Base-by-base conservation (phyloP, 2,888 invertebrate species). In the Cacoxenus indagator region DNA sequence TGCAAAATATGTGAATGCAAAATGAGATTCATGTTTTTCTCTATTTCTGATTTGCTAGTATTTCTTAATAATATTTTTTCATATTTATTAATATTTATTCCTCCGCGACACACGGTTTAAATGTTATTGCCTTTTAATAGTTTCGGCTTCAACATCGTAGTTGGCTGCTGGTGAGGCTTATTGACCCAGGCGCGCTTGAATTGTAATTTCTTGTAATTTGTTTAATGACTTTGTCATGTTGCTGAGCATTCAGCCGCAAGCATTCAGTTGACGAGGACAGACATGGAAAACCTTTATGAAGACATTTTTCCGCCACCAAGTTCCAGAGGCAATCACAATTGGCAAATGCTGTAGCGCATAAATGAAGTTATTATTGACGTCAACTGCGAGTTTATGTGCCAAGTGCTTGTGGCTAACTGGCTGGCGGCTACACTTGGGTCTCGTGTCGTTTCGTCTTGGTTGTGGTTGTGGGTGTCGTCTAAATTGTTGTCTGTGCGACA, bases 71-170 rank as follows among this genome's bases (percentile, higher is more conserved):
- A n/a, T n/a, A n/a, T n/a, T n/a, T n/a, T n/a, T n/a, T n/a, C n/a
- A n/a, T n/a, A n/a, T n/a, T n/a, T n/a, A n/a, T n/a, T n/a, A n/a
- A n/a, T n/a, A 61, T n/a, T 43, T 43, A 43, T n/a, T 9, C 17
- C 43, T 19, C 5, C 11, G 37, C 24, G 11, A 5, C 11, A 22
- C 43, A 8, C 61, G 11, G 22, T 22, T 70, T 65, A 59, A 74
- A 67, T 71, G 76, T 76, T 76, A 75, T 74, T 76, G 76, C 74
- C 74, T 74, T 75, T 76, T 76, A 73, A 70, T 73, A 64, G 67
- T 57, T 59, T 59, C 2, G 17, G 31, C 19, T 48, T 48, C 17
- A 17, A 3, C 17, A 6, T 48, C 19, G 48, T 62, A 17, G 31
- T 31, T 4, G 29, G 17, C 29, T 14, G 31, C 6, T n/a, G 8